These are phyloP conservation scores for Eumacrocentrus americanus DNA, from an alignment of 2,888 invertebrate genomes.

Conservation along the genomic window DNA sequence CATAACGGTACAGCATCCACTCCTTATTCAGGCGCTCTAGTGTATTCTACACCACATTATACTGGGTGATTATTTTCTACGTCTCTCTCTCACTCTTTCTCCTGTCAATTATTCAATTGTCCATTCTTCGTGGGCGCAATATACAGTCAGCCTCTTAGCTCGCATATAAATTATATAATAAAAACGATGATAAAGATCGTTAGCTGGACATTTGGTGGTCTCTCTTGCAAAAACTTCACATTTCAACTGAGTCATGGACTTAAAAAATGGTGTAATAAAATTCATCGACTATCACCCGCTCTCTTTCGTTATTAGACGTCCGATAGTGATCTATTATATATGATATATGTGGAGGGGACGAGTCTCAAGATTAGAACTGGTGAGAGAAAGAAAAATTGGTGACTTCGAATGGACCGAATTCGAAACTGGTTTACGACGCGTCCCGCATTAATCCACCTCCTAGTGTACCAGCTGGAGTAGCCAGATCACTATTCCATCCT, in stretches of 20 bases:
- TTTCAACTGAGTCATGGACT: background rate
- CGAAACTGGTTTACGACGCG: slow-evolving; percentile 23
- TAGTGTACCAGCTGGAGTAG: slow-evolving; percentile 1
- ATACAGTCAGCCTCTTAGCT: background rate
- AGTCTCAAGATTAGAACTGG: background rate
- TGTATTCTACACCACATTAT: slow-evolving; percentile 30
- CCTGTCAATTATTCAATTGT: slow-evolving; percentile 30
- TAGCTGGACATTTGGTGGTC: background rate
- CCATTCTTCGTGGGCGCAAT: background rate
- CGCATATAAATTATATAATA: slow-evolving; percentile 7
- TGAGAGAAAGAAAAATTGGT: background rate
- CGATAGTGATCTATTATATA: background rate
- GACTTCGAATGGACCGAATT: slow-evolving; percentile 8
- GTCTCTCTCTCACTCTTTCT: slow-evolving; percentile 1
- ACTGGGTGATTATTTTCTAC: slow-evolving; percentile 40
- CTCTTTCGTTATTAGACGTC: background rate
- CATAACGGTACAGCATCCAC: slow-evolving; percentile 58
- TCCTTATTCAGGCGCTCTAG: slow-evolving; percentile 38
- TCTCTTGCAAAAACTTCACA: background rate
- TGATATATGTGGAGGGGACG: background rate
- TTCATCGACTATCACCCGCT: background rate
- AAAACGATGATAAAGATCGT: slow-evolving; percentile 6
- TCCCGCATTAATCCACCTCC: slow-evolving; percentile 19
- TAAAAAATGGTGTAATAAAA: background rate
- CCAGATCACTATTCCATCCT: slow-evolving; percentile 3